Conservation (phyloP, 2,888 invertebrate genomes). For the Plutella xylostella region DNA sequence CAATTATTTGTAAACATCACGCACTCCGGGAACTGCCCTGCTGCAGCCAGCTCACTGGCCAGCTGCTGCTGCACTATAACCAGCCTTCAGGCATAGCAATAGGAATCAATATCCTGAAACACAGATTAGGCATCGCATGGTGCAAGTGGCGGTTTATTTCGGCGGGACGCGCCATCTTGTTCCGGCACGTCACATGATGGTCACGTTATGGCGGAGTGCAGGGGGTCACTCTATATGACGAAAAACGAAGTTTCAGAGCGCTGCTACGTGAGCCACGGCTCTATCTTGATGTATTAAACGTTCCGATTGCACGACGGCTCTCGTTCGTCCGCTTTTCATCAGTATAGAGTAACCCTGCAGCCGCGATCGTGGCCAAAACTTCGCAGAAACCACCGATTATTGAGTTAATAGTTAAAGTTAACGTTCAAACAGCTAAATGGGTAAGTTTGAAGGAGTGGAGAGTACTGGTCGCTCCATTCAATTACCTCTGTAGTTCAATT, state of each 20-base stretch:
- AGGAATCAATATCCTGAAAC: no score
- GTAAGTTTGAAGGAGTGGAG: constrained; percentile 33
- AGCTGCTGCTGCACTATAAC: background rate
- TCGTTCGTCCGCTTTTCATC: no score
- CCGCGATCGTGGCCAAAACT: constrained; percentile 19
- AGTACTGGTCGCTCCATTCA: constrained; percentile 14
- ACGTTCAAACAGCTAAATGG: constrained; percentile 32
- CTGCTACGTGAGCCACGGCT: no score
- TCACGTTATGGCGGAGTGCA: constrained; percentile 24
- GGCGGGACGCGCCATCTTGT: constrained; percentile 33
- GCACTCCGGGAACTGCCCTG: constrained; percentile 33
- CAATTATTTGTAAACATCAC: constrained; percentile 38
- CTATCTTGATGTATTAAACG: no score
- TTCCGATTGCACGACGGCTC: no score
- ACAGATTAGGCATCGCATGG: constrained; percentile 21
- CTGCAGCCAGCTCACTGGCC: background rate
- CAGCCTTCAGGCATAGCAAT: no score
- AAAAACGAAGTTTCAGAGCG: no score
- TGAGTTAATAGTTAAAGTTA: constrained; percentile 55
- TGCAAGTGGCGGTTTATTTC: constrained; percentile 24
- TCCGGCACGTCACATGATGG: constrained; percentile 30
- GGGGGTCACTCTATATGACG: no score
- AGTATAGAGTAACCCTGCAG: no score
- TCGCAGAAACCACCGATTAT: constrained; percentile 47
- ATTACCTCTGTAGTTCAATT: no score